Evolutionary conservation across 1,140 invertebrate species (phyloP).

Genomic region (Drosophila pectinifera): DNA sequence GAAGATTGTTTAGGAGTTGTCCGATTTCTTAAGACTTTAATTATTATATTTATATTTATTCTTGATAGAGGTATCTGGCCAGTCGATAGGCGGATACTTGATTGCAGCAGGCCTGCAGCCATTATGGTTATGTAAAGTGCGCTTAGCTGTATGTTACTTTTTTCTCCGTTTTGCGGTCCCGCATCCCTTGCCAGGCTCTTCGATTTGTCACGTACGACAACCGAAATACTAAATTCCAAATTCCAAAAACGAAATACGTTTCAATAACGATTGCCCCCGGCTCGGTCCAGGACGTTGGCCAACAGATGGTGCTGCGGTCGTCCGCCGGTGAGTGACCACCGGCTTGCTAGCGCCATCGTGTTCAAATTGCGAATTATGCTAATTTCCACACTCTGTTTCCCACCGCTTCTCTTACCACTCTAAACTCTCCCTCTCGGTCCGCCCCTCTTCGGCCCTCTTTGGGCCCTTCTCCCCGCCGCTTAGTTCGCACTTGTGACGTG

Average conservation of each 20-base stretch:
- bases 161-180: slow-evolving; percentile 42
- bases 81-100: not conserved
- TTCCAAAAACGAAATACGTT: slow-evolving; percentile 48
- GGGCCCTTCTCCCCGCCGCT: not conserved
- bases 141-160: slow-evolving; percentile 40
- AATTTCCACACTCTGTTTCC: slow-evolving; percentile 46
- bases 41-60: not conserved
- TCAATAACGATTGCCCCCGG: slow-evolving; percentile 54
- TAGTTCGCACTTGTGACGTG: slow-evolving; percentile 56
- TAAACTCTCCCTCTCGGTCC: not conserved
- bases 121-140: slow-evolving; percentile 78
- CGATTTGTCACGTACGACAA: slow-evolving; percentile 75
- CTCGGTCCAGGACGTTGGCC: too few relatives aligned
- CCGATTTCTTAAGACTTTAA: not conserved
- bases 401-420: not conserved
- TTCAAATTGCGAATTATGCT: slow-evolving; percentile 80
- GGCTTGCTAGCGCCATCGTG: slow-evolving; percentile 55
- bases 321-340: slow-evolving; percentile 49
- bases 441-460: not conserved
- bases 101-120: not conserved
- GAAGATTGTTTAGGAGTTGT: not conserved
- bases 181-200: slow-evolving; percentile 15
- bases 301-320: slow-evolving; percentile 53
- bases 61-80: not conserved
- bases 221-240: slow-evolving; percentile 20